phyloP scores from a whole-genome alignment of 2,113 vertebrate species.

The Mustelus asterias region DNA sequence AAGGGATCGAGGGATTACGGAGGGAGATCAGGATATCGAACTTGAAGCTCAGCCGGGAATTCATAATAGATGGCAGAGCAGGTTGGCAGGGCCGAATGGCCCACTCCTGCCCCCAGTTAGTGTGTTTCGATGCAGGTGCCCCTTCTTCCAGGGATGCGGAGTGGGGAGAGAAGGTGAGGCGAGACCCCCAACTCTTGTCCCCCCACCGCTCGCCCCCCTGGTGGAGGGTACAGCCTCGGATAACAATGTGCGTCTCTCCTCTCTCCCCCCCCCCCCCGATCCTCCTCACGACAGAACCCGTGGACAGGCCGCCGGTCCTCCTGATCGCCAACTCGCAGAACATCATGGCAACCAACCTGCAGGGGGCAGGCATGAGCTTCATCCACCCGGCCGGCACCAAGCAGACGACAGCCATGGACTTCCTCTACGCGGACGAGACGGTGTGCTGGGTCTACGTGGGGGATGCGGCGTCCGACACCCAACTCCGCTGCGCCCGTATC shows the following conservation, averaged over 20 bases:
- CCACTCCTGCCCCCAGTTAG: no score
- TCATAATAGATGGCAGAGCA: no score
- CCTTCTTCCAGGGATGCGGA: no score
- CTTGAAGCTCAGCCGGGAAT: no score
- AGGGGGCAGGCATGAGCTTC: conserved; percentile 66
- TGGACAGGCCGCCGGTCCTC: conserved; percentile 81
- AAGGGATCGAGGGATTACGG: no score
- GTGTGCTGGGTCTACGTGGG: conserved; percentile 94
- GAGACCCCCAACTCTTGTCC: no score
- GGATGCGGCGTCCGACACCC: conserved; percentile 70
- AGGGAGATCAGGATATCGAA: no score
- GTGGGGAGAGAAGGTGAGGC: no score
- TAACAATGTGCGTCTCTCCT: not conserved
- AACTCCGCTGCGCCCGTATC: conserved; percentile 88
- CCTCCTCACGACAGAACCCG: conserved; percentile 61
- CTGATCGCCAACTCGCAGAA: conserved; percentile 91
- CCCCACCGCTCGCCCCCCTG: not conserved
- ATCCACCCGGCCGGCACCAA: conserved; percentile 77
- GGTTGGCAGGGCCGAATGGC: no score
- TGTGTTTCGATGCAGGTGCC: no score
- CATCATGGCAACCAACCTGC: conserved; percentile 84
- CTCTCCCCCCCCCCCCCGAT: not conserved
- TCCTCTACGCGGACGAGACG: conserved; percentile 78
- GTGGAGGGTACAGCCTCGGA: no score
- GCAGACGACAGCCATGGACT: conserved; percentile 96